A percentile compares a stretch with the other conserved stretches of the same genome.
Conservation (phyloP, 1,140 invertebrate genomes). For the Chironomus tepperi region DNA sequence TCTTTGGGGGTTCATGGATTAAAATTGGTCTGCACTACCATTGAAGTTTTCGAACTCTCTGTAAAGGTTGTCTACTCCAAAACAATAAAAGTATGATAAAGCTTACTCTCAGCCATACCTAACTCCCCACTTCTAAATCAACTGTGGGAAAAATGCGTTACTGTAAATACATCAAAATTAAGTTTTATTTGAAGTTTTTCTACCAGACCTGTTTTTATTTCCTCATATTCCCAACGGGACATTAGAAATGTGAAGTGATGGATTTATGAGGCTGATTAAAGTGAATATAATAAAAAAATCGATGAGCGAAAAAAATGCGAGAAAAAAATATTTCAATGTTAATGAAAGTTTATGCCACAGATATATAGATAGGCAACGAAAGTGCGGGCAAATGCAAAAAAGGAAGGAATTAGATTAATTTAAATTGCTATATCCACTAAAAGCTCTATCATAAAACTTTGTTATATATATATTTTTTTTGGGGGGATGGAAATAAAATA, state of each 20-base stretch:
- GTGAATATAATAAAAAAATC: slow-evolving; percentile 9
- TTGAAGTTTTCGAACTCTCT: no score
- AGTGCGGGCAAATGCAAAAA: neutral
- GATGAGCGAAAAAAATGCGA: neutral
- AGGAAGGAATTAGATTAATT: neutral
- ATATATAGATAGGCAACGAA: neutral
- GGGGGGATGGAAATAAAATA: neutral
- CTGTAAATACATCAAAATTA: no score
- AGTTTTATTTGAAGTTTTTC: no score
- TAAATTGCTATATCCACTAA: slow-evolving; percentile 4
- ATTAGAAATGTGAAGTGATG: slow-evolving; percentile 11
- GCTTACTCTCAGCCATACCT: no score
- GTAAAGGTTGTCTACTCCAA: no score
- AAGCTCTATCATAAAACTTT: slow-evolving; percentile 3
- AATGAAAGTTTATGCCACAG: neutral
- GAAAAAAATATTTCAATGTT: neutral
- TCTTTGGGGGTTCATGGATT: no score
- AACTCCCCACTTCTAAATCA: no score
- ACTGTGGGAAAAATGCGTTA: no score
- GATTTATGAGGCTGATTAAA: slow-evolving; percentile 10
- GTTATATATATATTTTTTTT: neutral
- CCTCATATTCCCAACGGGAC: neutral
- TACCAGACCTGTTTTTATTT: no score
- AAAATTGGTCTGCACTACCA: no score
- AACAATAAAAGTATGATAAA: no score